Evolutionary conservation across 2,888 invertebrate species (phyloP).

Genomic region (Nemurella pictetii): DNA sequence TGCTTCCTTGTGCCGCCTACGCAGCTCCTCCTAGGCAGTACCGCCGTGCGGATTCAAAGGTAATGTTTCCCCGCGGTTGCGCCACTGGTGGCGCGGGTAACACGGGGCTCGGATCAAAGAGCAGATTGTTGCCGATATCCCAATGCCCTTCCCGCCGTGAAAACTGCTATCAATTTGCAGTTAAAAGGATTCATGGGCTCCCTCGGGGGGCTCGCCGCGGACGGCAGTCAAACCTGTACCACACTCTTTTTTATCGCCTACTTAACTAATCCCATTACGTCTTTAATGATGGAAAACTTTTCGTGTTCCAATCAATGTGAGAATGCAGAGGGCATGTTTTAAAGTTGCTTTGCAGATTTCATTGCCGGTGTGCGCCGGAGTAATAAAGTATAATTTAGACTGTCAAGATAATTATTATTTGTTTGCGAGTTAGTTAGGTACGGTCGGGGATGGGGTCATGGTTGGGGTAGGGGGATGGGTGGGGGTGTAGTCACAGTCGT

Average conservation of each 20-base stretch:
- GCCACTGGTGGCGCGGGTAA: not conserved
- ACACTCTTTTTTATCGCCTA: slow-evolving; percentile 11
- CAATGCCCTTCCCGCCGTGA: not conserved
- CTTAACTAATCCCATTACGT: slow-evolving; percentile 9
- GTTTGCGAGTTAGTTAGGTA: not conserved
- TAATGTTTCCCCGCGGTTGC: not conserved
- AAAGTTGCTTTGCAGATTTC: not conserved
- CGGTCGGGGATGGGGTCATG: not conserved
- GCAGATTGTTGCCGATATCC: not conserved
- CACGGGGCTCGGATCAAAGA: not conserved
- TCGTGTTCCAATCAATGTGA: not conserved
- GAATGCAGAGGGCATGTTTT: not conserved
- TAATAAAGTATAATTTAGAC: not conserved
- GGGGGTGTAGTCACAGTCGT: not conserved
- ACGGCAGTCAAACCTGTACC: not conserved
- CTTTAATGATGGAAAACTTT: not conserved
- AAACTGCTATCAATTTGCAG: slow-evolving; percentile 27
- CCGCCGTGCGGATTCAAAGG: too few relatives aligned
- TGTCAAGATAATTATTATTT: not conserved
- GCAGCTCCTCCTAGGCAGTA: too few relatives aligned
- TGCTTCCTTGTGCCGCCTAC: too few relatives aligned
- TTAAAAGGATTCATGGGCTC: slow-evolving; percentile 8
- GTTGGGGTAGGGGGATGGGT: not conserved
- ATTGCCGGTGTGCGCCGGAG: not conserved
- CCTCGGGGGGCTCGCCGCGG: not conserved